Evolutionary conservation across 2,888 invertebrate genomes (phyloP).

Genomic region (Diarsia mendica): DNA sequence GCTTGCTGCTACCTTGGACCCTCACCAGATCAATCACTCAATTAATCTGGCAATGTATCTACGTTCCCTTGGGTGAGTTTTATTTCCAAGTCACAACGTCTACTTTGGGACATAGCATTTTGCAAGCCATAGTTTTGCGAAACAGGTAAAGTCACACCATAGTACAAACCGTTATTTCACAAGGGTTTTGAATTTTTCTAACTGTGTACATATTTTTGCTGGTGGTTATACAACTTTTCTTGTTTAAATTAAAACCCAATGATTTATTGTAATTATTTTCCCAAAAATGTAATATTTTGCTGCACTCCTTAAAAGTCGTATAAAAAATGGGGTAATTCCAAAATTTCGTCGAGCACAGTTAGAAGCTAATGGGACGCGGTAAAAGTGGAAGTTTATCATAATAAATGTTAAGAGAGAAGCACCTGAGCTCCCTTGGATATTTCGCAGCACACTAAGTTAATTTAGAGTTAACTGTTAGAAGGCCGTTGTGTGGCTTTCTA

Average conservation of each 20-base stretch:
- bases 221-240: background rate
- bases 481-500: constrained; percentile 51
- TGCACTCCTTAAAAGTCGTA: constrained; percentile 47
- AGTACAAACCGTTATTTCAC: too few species aligned
- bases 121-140: too few species aligned
- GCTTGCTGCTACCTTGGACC: constrained; percentile 30
- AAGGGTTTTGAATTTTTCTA: too few species aligned
- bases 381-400: constrained; percentile 77
- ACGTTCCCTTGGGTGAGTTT: constrained; percentile 12
- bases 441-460: constrained; percentile 69
- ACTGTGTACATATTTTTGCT: too few species aligned
- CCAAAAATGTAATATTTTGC: constrained; percentile 16
- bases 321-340: constrained; percentile 60
- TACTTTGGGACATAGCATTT: background rate
- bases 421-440: constrained; percentile 73
- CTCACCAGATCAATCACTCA: constrained; percentile 42
- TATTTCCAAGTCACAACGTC: constrained; percentile 17
- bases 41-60: constrained; percentile 39
- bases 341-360: constrained; percentile 64
- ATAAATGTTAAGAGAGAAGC: constrained; percentile 77
- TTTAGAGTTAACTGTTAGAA: constrained; percentile 65
- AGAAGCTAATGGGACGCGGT: constrained; percentile 70
- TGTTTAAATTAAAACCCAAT: background rate
- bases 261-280: constrained; percentile 33
- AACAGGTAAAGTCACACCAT: too few species aligned